A percentile compares a stretch with the other conserved stretches of the same genome.
Evolutionary conservation across 1,140 invertebrate species (phyloP).

Genomic region (Sogatella furcifera): DNA sequence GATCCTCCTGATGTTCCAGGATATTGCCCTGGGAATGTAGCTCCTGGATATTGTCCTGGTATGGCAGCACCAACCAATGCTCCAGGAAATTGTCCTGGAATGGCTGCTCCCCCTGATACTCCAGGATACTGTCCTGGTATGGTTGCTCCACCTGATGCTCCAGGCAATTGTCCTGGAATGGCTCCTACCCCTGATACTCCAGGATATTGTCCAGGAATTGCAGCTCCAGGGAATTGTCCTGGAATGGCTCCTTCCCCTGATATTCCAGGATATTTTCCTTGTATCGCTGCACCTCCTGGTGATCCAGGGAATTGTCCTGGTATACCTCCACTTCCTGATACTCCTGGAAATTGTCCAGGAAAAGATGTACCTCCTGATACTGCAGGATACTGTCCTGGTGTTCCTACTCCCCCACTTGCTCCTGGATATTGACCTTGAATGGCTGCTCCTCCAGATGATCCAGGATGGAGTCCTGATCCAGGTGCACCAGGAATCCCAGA

Average conservation of each 20-base stretch:
- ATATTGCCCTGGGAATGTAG: slow-evolving; percentile 9
- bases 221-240: slow-evolving; percentile 7
- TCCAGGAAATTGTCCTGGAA: too few relatives aligned
- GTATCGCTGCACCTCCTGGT: not conserved
- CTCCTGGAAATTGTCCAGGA: slow-evolving; percentile 6
- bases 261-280: not conserved
- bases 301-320: too few relatives aligned
- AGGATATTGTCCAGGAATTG: not conserved
- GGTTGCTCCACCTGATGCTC: slow-evolving; percentile 1
- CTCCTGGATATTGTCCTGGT: slow-evolving; percentile 12
- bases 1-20: slow-evolving; percentile 1
- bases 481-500: slow-evolving; percentile 8
- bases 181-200: slow-evolving; percentile 1
- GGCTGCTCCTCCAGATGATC: slow-evolving; percentile 8
- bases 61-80: slow-evolving; percentile 1
- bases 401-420: too few relatives aligned
- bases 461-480: slow-evolving; percentile 16
- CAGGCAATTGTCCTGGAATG: slow-evolving; percentile 8
- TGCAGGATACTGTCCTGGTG: slow-evolving; percentile 11
- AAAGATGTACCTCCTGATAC: not conserved
- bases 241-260: slow-evolving; percentile 6
- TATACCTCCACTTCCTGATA: slow-evolving; percentile 5
- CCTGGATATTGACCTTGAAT: slow-evolving; percentile 10
- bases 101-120: too few relatives aligned
- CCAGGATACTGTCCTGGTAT: slow-evolving; percentile 15